Percentiles rank a stretch among this genome's conserved stretches.
Conservation (phyloP, 2,888 invertebrate species). For the Smittia sp. region DNA sequence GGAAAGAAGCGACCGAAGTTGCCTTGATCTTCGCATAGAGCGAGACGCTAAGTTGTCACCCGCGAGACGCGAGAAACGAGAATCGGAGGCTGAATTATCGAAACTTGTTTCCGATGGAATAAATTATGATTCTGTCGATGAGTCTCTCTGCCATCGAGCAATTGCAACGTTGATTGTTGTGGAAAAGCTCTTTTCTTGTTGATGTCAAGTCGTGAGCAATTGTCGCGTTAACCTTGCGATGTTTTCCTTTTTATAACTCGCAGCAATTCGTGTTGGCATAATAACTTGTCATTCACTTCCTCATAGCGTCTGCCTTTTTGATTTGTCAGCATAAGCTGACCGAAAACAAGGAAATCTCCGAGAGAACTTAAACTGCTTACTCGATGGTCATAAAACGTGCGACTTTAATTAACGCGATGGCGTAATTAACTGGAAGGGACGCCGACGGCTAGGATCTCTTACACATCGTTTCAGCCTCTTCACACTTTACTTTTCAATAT, state of each 20-base stretch:
- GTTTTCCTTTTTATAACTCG: slow-evolving; percentile 11
- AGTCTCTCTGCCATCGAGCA: no score
- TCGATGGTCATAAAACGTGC: not conserved
- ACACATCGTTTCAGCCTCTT: no score
- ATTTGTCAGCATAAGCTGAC: slow-evolving; percentile 15
- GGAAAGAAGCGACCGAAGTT: no score
- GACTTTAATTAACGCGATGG: slow-evolving; percentile 1
- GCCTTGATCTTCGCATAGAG: no score
- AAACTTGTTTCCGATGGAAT: no score
- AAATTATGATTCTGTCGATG: no score
- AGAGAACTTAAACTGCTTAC: slow-evolving; percentile 11
- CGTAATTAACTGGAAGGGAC: not conserved
- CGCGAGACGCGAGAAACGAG: no score
- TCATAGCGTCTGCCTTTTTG: not conserved
- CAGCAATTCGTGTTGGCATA: slow-evolving; percentile 11
- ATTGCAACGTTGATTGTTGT: no score
- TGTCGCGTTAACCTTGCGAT: slow-evolving; percentile 14
- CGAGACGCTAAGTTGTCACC: no score
- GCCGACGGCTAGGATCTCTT: not conserved
- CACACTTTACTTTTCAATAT: no score
- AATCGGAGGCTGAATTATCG: no score
- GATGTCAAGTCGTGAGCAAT: slow-evolving; percentile 11
- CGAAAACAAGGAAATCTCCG: slow-evolving; percentile 16
- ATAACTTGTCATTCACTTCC: slow-evolving; percentile 6
- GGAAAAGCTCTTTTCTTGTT: not conserved